Conservation (phyloP, 2,797 vertebrate genomes). For the Synaphobranchus kaupii region DNA sequence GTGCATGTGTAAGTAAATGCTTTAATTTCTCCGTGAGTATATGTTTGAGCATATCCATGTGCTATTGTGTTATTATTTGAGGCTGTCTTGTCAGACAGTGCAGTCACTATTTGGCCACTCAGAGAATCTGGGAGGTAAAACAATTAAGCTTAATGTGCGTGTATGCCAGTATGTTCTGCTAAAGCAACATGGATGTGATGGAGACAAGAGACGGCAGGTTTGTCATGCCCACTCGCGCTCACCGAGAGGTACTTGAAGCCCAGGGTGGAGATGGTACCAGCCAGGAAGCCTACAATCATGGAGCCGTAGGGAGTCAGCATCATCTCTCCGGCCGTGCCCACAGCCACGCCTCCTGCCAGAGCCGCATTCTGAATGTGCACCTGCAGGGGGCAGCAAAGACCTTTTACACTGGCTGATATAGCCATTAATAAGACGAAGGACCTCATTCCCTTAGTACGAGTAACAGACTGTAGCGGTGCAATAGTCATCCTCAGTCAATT, state of each 20-base stretch:
- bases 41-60: neutral
- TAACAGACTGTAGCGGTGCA: neutral
- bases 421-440: neutral
- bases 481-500: neutral
- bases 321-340: constrained; percentile 91
- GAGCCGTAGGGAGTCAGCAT: constrained; percentile 88
- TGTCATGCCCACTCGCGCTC: constrained; percentile 36
- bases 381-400: constrained; percentile 55
- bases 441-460: neutral
- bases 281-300: constrained; percentile 83
- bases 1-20: constrained; percentile 17
- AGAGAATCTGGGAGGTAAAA: neutral
- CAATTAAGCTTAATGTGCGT: neutral
- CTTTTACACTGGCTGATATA: neutral
- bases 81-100: neutral
- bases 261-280: constrained; percentile 81
- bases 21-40: neutral
- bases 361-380: constrained; percentile 91
- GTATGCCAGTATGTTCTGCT: neutral
- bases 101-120: neutral
- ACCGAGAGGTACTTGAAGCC: constrained; percentile 86
- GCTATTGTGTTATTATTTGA: neutral
- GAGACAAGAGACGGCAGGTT: neutral
- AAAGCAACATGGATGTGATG: neutral
- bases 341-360: constrained; percentile 80